phyloP scores from a whole-genome alignment of 2,113 vertebrate species.

The Phoenicopterus ruber region DNA sequence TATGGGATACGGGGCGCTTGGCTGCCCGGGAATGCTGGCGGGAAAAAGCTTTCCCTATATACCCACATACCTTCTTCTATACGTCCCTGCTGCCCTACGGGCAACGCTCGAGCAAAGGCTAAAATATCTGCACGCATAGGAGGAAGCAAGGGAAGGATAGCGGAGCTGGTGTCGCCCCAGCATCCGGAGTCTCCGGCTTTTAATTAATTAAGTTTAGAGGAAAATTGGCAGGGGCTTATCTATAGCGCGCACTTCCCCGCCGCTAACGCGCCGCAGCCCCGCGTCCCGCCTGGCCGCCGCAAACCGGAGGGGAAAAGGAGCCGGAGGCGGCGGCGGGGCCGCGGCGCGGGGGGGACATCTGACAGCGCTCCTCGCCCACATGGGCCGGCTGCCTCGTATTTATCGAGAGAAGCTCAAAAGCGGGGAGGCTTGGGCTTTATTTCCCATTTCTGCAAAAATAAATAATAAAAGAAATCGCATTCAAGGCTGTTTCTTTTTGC shows the following conservation, averaged over 20 bases:
- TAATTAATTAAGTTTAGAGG: slow-evolving; percentile 55
- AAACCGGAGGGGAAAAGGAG: neutral
- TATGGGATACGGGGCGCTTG: accelerated
- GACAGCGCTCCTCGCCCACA: neutral
- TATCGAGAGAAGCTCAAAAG: neutral
- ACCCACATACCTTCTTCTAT: neutral
- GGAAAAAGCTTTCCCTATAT: neutral
- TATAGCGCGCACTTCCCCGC: neutral
- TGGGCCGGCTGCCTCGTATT: neutral
- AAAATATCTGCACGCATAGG: neutral
- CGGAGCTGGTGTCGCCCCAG: neutral
- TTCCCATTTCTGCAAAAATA: neutral
- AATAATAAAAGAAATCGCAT: slow-evolving; percentile 1
- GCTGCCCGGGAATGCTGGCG: neutral
- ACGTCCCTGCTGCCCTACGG: neutral
- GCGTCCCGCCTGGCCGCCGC: neutral
- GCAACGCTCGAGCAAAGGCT: neutral
- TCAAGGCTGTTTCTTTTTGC: slow-evolving; percentile 30
- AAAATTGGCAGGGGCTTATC: slow-evolving; percentile 36
- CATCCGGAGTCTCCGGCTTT: neutral
- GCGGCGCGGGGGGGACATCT: neutral
- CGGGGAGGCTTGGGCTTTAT: neutral
- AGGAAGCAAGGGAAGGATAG: neutral
- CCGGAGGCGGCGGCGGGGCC: neutral
- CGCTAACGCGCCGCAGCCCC: neutral